Evolutionary conservation across 2,888 invertebrate genomes (phyloP).

Genomic region (Elegia similella): DNA sequence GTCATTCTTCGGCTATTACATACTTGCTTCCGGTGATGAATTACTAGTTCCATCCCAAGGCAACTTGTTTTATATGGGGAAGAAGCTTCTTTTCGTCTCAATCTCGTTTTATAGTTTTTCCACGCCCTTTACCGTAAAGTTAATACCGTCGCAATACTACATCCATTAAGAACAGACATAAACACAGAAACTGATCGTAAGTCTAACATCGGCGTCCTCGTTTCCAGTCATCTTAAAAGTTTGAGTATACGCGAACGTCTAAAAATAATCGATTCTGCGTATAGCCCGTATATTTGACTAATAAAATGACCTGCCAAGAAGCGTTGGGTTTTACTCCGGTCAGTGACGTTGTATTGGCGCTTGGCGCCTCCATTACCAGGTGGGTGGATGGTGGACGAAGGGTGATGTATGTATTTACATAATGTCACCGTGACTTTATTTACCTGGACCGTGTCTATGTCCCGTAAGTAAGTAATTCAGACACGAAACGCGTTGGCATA

Average conservation of each 20-base stretch:
- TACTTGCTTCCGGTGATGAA: too few relatives aligned
- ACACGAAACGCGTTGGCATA: conserved; percentile 1
- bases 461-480: conserved; percentile 5
- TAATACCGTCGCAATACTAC: conserved; percentile 16
- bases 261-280: conserved; percentile 53
- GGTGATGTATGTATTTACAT: conserved; percentile 5
- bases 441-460: background rate
- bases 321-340: conserved; percentile 52
- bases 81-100: background rate
- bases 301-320: conserved; percentile 51
- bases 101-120: background rate
- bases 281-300: conserved; percentile 26
- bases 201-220: conserved; percentile 50
- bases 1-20: too few relatives aligned
- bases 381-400: conserved; percentile 23
- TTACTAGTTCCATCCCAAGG: too few relatives aligned
- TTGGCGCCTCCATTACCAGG: conserved; percentile 35
- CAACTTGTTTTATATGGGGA: too few relatives aligned
- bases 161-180: conserved; percentile 37
- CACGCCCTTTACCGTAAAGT: background rate
- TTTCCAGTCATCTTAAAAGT: conserved; percentile 43
- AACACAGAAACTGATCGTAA: conserved; percentile 41
- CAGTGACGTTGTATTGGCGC: conserved; percentile 46
- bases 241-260: conserved; percentile 47
- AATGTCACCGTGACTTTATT: conserved; percentile 5